Evolutionary conservation across 2,113 vertebrate genomes (phyloP), one percentile per base, ranked within the genome.

Genomic region (Bucco capensis): DNA sequence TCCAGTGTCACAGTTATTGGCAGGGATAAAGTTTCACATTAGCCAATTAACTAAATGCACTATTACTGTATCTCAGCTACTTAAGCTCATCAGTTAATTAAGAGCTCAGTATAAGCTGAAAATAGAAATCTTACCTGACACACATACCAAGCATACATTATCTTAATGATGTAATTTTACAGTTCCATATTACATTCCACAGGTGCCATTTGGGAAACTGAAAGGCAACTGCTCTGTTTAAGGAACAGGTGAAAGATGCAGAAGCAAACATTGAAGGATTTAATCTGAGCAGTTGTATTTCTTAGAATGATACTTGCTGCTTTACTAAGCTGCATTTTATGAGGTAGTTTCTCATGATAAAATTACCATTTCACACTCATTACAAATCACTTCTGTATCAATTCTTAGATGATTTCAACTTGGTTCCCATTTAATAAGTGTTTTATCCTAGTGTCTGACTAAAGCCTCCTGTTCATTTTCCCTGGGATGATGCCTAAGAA

Each of bases 21-120:
- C 88, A 91, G 91, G 93, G 89, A 93, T 96, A 47, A 91, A 83
- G 79, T 94, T 91, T 84, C 95, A 96, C 86, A 86, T 95, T 85
- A 96, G 90, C 92, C 94, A 96, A 94, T 96, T 96, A 96, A 95
- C 88, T 93, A 96, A 94, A 96, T 94, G 90, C 75, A 93, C 92
- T 96, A 95, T 94, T 92, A 93, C 90, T 77, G 81, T 64, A 95
- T 94, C 91, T 91, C 92, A 92, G 85, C 82, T 96, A 89, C 89
- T 96, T 97, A 91, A 97, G 89, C 93, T 96, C 92, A 91, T 96
- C 93, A 95, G 84, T 95, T 95, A 94, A 96, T 96, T 96, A 96
- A 95, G 92, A 96, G 88, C 94, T 93, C 83, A 92, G 72, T 13
- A 46, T 89, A 96, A 95, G 79, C 90, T 91, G 93, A 91, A 95